Conservation (phyloP, 2,797 vertebrate species). For the Schizopygopsis malacanthus region DNA sequence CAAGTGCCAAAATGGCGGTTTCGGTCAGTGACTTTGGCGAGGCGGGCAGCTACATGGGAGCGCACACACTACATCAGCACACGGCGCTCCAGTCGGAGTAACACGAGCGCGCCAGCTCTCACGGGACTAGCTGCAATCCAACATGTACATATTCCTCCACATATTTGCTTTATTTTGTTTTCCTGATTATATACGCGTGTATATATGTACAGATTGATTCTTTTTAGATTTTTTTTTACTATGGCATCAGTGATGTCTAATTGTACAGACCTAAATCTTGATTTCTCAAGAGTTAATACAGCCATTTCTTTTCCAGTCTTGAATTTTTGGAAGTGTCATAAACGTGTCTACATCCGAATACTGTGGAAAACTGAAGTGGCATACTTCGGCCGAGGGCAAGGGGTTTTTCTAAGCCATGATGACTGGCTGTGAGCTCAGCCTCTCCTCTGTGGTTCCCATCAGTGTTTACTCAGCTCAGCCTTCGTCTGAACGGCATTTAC, state of each 20-base stretch:
- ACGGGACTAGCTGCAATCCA: conserved; percentile 50
- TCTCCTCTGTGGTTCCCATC: conserved; percentile 72
- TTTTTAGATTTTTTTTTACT: conserved; percentile 70
- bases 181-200: conserved; percentile 52
- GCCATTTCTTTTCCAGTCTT: conserved; percentile 84
- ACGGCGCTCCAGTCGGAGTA: conserved; percentile 87
- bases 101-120: conserved; percentile 66
- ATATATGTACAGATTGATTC: conserved; percentile 61
- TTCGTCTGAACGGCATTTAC: conserved; percentile 56
- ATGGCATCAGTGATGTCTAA: conserved; percentile 94
- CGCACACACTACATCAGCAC: conserved; percentile 83
- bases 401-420: conserved; percentile 61
- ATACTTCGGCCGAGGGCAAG: conserved; percentile 78
- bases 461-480: conserved; percentile 81
- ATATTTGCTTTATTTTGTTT: conserved; percentile 30
- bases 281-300: conserved; percentile 89
- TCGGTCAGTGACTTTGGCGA: conserved; percentile 88
- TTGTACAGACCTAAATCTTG: conserved; percentile 91
- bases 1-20: conserved; percentile 90
- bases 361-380: conserved; percentile 78
- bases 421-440: conserved; percentile 63
- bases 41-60: conserved; percentile 82
- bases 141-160: conserved; percentile 77
- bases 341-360: conserved; percentile 69
- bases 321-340: conserved; percentile 72